Evolutionary conservation across 1,140 invertebrate genomes (phyloP), one percentile per base, ranked within the genome.

Genomic region (Halictus rubicundus): DNA sequence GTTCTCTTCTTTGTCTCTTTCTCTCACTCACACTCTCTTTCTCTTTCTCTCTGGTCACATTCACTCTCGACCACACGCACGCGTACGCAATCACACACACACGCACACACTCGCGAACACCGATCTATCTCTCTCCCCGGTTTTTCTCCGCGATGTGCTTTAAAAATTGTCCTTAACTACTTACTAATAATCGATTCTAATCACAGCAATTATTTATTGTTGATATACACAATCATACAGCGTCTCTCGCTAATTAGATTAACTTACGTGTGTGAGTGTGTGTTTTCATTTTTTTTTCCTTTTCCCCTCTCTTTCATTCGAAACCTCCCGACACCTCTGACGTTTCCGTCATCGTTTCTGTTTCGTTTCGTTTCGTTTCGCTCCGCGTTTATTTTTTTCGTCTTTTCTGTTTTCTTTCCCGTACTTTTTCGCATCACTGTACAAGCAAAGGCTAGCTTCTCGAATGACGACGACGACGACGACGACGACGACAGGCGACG

Each of bases 201-300:
- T 93, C 92, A 93, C 92, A 93, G 92, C 92, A 92, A 93, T 89
- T 92, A 92, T 92, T 93, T 93, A 93, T 93, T 93, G 92, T 93
- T 93, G 91, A 93, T 93, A 93, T 92, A 93, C 90, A 93, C 90
- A 90, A 92, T 92, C 92, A 91, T 92, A 92, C 91, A 91, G 89
- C 88, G 77, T 92, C 89, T 92, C 89, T 92, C 89, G 91, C 90
- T 91, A 92, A 91, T 85, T 90, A 80, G 90, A 91, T 78, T 49
- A 66, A 42, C 60, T 73, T 68, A 61, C 54, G 8, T 61, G 61
- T 61, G 6, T 52, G 61, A 61, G 52, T 69, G 42, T 64, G 57
- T 76, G 14, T 59, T 52, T 46, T 46, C 14, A 10, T 46, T 46
- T 46, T 65, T 32, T 32, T 32, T 32, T 32, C 2, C 1, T 1